Conservation (phyloP, 2,888 invertebrate species). For the Meteorus colon region DNA sequence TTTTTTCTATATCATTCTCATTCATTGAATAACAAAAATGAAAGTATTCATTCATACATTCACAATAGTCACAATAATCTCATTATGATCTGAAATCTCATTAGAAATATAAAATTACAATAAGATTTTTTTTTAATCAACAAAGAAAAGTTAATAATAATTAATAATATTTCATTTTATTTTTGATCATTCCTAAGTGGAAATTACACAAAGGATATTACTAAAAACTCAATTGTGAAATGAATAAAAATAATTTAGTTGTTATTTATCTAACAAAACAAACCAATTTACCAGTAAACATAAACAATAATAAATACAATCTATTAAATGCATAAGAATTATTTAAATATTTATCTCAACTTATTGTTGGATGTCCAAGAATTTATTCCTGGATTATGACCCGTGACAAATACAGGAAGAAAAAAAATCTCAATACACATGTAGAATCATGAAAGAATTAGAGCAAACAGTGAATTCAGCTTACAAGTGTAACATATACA, state of each 20-base stretch:
- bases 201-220: no score
- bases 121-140: background rate
- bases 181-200: no score
- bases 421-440: background rate
- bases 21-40: background rate
- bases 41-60: no score
- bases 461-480: conserved; percentile 1
- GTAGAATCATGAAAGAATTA: background rate
- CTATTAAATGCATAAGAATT: background rate
- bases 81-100: no score
- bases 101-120: no score
- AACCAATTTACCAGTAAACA: background rate
- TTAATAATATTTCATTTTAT: no score
- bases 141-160: no score
- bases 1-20: background rate
- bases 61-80: no score
- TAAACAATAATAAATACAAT: background rate
- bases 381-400: background rate
- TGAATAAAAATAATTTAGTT: no score
- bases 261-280: background rate
- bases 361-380: background rate
- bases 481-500: conserved; percentile 3
- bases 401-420: background rate
- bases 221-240: no score
- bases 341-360: background rate